Evolutionary conservation across 2,113 vertebrate genomes (phyloP), one percentile per base, ranked within the genome.

Genomic region (Albula goreensis): DNA sequence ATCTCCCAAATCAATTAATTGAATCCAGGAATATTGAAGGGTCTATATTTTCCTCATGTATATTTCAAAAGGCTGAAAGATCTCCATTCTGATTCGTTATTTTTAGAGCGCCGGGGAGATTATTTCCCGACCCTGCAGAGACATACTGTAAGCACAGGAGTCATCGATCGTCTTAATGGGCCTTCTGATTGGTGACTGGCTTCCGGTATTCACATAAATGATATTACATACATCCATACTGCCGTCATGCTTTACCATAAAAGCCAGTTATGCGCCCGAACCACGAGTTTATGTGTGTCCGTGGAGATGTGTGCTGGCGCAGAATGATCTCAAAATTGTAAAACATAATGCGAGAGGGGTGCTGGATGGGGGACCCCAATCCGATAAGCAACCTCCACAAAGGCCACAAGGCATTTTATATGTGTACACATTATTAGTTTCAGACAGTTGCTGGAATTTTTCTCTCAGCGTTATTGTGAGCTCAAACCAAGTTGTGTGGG

Each of bases 151-250:
- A 85, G 83, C 78, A 50, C 25, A 84, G 84, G 77, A 80, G 78
- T 49, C 83, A 86, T 78, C 78, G 87, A 85, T 80, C 56, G 78
- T n/a, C 74, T 74, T 87, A 90, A 88, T 90, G 87, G 86, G 78
- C 52, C 77, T 85, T 83, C 48, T 79, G 70, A 53, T 70, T 19
- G 15, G 13, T 50, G 77, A 86, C 78, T 78, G 31, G 66, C 74
- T 83, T 51, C 66, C 25, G 7, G 49, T 81, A 60, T 74, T 49
- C 11, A 31, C 17, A 81, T 31, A 51, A 81, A 50, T 41, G 10
- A 50, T 31, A 11, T 49, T n/a, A 66, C 79, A 86, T 81, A 15
- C 66, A 41, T 41, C 31, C 31, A 41, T 41, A 41, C 31, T 41
- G 31, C 31, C 31, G 31, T 41, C 31, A 41, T 41, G 31, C 31